Percentiles rank a stretch among this genome's conserved stretches.
Evolutionary conservation across 35 echinoderm and acorn worm genomes (phyloP).

Genomic region (Ptychodera flava): DNA sequence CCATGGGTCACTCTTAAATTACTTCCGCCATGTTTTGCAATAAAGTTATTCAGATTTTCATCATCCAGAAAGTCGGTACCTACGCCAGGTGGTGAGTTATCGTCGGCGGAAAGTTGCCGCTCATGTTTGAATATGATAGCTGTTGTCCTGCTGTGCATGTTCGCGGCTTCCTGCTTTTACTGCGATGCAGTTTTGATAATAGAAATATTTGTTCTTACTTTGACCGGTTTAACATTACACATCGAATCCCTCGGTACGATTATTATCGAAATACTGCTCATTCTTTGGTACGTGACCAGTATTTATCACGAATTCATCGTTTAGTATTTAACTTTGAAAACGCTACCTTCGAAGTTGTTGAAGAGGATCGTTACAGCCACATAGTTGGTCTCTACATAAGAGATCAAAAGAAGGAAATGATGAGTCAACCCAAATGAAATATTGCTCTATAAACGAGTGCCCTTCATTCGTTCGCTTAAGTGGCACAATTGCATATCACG

Average conservation of each 20-base stretch:
- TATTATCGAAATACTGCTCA: neutral
- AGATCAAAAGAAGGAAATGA: no score
- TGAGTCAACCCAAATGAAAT: neutral
- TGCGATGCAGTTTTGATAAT: neutral
- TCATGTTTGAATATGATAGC: no score
- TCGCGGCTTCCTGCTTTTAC: neutral
- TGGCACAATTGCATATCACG: neutral
- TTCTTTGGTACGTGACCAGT: neutral
- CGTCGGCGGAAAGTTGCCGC: no score
- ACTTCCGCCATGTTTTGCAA: neutral
- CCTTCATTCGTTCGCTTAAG: neutral
- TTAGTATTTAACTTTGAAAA: neutral
- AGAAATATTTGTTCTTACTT: neutral
- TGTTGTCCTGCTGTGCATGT: no score
- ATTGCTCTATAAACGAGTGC: neutral
- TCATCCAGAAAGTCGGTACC: neutral
- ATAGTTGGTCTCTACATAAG: no score
- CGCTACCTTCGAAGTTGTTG: neutral
- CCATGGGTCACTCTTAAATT: neutral
- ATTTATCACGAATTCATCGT: neutral
- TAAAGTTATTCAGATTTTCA: neutral
- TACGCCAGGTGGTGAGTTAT: neutral
- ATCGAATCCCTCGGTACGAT: neutral
- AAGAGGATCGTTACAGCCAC: no score
- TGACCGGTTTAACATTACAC: neutral